Percentiles rank a stretch among this genome's conserved stretches.
These are phyloP conservation scores for Gopherus evgoodei DNA, from an alignment of 2,113 vertebrate species.

Conservation along the genomic window DNA sequence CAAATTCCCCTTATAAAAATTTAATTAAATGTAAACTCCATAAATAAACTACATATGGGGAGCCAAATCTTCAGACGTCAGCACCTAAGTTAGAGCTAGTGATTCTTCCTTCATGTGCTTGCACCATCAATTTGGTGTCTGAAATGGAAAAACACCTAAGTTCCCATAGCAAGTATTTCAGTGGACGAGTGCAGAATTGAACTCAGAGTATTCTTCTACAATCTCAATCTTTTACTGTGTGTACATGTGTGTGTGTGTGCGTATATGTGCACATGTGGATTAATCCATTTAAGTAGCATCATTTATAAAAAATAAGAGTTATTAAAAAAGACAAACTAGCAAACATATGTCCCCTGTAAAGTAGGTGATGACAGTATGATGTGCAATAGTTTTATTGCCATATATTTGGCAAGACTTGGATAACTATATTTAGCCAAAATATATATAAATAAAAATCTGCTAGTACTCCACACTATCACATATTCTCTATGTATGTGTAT, in stretches of 20 bases:
- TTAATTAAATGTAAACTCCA: slow-evolving; percentile 66
- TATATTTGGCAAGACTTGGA: slow-evolving; percentile 61
- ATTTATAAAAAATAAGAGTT: background rate
- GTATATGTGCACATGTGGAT: background rate
- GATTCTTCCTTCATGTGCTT: no score
- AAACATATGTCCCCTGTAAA: slow-evolving; percentile 61
- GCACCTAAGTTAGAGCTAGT: slow-evolving; percentile 35
- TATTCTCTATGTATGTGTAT: background rate
- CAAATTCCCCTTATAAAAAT: slow-evolving; percentile 63
- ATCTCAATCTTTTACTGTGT: background rate
- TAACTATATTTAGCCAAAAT: slow-evolving; percentile 60
- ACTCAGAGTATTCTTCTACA: background rate
- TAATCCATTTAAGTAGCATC: background rate
- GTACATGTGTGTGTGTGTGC: background rate
- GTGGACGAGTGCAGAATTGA: background rate
- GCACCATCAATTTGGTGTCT: background rate
- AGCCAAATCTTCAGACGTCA: slow-evolving; percentile 41
- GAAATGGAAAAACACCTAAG: background rate
- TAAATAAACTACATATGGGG: slow-evolving; percentile 66
- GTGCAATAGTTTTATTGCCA: slow-evolving; percentile 60
- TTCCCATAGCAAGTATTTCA: background rate
- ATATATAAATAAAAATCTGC: slow-evolving; percentile 46
- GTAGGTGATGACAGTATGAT: slow-evolving; percentile 70
- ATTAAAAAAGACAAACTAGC: background rate
- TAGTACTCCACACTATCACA: slow-evolving; percentile 7